Percentiles rank a stretch among this genome's conserved stretches.
Evolutionary conservation across 2,113 vertebrate genomes (phyloP).

Genomic region (Podarcis raffonei): DNA sequence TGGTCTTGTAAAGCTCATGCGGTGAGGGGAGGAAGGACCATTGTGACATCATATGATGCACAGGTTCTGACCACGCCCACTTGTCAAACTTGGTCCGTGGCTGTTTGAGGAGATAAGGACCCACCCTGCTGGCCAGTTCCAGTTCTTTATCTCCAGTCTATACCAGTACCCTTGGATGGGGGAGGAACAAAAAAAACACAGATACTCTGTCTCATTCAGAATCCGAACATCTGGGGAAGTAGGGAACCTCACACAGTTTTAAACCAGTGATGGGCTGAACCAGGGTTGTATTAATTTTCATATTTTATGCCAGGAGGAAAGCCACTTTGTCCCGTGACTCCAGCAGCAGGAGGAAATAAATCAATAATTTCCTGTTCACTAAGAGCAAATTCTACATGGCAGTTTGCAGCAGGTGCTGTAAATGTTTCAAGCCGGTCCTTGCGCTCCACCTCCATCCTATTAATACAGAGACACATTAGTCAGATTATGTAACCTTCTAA

Average conservation of each 20-base stretch:
- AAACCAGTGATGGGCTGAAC: background rate
- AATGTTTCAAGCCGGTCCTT: background rate
- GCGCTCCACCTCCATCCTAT: background rate
- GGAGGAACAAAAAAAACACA: background rate
- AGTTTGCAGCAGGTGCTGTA: background rate
- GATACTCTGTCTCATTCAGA: background rate
- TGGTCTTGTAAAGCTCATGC: too few species aligned
- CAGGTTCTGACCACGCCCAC: background rate
- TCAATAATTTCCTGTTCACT: background rate
- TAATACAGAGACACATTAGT: background rate
- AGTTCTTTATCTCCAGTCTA: background rate
- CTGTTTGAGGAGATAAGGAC: too few species aligned
- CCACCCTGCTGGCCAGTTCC: too few species aligned
- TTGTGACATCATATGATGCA: background rate
- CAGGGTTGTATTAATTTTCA: background rate
- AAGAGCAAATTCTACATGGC: background rate
- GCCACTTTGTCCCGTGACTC: background rate
- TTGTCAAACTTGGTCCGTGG: too few species aligned
- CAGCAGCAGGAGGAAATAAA: background rate
- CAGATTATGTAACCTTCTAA: conserved; percentile 7
- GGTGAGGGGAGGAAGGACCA: too few species aligned
- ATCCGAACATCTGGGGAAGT: background rate
- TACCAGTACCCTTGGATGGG: background rate
- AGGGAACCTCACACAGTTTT: background rate
- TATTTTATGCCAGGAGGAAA: background rate